Conservation (phyloP, 2,797 vertebrate genomes). For the Menidia menidia region DNA sequence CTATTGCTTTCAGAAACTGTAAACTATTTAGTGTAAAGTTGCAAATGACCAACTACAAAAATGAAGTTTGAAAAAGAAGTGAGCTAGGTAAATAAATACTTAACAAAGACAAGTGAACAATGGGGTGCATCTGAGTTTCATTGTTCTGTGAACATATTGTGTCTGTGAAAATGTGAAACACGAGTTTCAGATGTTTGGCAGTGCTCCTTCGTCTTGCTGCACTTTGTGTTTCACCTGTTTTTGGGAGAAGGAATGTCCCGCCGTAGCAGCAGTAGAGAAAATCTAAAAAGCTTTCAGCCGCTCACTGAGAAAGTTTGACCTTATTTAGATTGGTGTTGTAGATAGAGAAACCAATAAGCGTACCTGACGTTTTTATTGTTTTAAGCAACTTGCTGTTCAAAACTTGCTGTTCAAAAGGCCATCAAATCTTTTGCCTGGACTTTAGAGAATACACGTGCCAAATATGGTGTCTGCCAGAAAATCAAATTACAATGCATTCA, state of each 20-base stretch:
- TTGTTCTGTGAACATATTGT: slow-evolving; percentile 31
- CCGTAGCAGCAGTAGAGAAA: background rate
- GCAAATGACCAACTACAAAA: slow-evolving; percentile 30
- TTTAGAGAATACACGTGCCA: background rate
- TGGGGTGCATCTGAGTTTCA: slow-evolving; percentile 34
- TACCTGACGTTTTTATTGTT: slow-evolving; percentile 2
- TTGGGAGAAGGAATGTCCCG: slow-evolving; percentile 1
- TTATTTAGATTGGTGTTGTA: slow-evolving; percentile 16
- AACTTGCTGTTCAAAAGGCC: background rate
- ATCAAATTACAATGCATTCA: slow-evolving; percentile 3
- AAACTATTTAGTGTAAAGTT: slow-evolving; percentile 27
- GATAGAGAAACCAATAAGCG: slow-evolving; percentile 9
- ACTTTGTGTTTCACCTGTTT: slow-evolving; percentile 48
- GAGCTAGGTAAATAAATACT: slow-evolving; percentile 46
- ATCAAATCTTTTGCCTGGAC: background rate
- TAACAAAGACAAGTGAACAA: slow-evolving; percentile 32
- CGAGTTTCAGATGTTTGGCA: slow-evolving; percentile 70
- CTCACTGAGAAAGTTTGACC: slow-evolving; percentile 15
- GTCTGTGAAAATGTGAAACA: slow-evolving; percentile 42
- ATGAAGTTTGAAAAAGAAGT: slow-evolving; percentile 37
- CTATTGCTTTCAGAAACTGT: slow-evolving; percentile 37
- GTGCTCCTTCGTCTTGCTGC: slow-evolving; percentile 16
- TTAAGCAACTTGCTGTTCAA: background rate
- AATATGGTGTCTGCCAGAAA: slow-evolving; percentile 1
- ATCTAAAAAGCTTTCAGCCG: slow-evolving; percentile 8